phyloP scores from a whole-genome alignment of 2,113 vertebrate species.

The Otocyon megalotis region DNA sequence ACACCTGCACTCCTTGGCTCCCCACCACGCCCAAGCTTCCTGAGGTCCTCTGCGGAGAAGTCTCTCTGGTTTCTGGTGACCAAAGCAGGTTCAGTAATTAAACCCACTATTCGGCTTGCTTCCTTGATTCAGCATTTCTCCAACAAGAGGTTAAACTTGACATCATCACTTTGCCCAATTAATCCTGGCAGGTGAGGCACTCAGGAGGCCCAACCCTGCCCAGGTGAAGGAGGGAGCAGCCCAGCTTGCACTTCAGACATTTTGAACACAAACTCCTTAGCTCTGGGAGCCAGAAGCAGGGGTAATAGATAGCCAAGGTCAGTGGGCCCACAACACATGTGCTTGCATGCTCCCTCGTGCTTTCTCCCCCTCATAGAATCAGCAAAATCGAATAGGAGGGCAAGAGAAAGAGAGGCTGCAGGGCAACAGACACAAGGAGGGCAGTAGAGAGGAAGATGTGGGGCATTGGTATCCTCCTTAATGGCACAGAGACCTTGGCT shows the following conservation, averaged over 20 bases:
- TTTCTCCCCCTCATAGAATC: neutral
- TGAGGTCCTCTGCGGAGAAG: neutral
- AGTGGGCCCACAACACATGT: neutral
- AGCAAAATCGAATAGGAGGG: neutral
- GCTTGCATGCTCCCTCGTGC: neutral
- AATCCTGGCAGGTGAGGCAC: conserved; percentile 51
- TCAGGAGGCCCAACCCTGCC: conserved; percentile 59
- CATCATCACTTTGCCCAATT: conserved; percentile 79
- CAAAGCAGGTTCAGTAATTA: conserved; percentile 69
- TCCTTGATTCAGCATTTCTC: conserved; percentile 76
- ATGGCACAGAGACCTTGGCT: neutral
- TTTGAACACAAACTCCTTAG: neutral
- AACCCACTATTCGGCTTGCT: neutral
- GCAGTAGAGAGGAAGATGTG: fast-evolving
- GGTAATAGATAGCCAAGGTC: neutral
- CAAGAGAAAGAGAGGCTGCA: neutral
- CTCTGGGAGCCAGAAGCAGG: neutral
- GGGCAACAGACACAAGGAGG: neutral
- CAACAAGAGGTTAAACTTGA: conserved; percentile 67
- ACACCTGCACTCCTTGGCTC: fast-evolving
- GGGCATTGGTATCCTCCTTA: neutral
- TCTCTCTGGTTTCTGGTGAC: conserved; percentile 77
- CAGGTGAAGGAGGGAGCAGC: conserved; percentile 30
- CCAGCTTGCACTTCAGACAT: neutral
- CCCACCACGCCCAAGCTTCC: neutral